Evolutionary conservation across 2,888 invertebrate species (phyloP).

Genomic region (Stenodema calcarata): DNA sequence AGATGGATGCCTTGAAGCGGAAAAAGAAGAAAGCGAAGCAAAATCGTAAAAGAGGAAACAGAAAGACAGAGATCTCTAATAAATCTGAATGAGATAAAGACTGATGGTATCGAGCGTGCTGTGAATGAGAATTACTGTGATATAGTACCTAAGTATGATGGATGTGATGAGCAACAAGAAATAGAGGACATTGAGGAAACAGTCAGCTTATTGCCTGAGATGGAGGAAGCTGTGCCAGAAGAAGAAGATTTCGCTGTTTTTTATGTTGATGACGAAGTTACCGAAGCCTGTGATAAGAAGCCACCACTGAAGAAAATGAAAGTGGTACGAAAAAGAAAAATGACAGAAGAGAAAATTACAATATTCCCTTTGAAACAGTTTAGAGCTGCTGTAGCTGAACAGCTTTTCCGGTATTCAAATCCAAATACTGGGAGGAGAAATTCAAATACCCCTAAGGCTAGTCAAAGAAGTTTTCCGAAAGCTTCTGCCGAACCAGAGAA

Average conservation of each 20-base stretch:
- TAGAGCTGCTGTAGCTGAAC: slow-evolving; percentile 1
- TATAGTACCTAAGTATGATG: not conserved
- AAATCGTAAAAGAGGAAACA: too few species aligned
- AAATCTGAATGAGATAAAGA: not conserved
- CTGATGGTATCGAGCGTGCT: not conserved
- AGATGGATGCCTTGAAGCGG: not conserved
- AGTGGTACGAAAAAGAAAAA: not conserved
- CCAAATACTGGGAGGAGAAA: not conserved
- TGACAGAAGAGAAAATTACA: not conserved
- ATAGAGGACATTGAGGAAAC: too few species aligned
- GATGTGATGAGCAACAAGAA: not conserved
- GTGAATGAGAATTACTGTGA: not conserved
- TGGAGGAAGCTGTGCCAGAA: not conserved
- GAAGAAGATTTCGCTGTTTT: not conserved
- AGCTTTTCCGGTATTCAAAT: slow-evolving; percentile 15
- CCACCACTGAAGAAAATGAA: not conserved
- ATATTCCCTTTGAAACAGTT: not conserved
- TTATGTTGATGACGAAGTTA: not conserved
- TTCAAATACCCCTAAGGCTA: not conserved
- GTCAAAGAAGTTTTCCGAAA: not conserved
- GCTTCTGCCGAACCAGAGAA: not conserved
- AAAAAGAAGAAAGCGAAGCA: too few species aligned
- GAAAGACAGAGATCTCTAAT: too few species aligned
- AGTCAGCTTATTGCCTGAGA: too few species aligned
- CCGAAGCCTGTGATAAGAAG: not conserved